Evolutionary conservation across 2,888 invertebrate genomes (phyloP).

Genomic region (Orchestes rusci): DNA sequence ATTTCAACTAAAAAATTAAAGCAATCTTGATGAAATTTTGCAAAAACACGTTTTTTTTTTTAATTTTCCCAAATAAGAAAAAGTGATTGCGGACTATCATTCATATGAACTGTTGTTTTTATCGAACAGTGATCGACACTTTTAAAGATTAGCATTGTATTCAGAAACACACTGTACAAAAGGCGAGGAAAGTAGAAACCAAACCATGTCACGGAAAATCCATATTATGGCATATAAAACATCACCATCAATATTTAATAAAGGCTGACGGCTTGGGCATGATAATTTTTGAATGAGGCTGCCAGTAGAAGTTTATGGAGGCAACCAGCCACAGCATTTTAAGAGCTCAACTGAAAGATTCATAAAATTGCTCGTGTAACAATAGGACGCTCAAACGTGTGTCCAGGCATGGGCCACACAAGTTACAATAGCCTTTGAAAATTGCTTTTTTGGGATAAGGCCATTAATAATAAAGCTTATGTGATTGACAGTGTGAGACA

Average conservation of each 20-base stretch:
- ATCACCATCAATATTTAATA: constrained; percentile 25
- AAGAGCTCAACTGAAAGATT: constrained; percentile 24
- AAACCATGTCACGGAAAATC: constrained; percentile 14
- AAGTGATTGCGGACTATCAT: too few relatives aligned
- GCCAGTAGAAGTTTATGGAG: constrained; percentile 26
- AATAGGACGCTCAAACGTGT: constrained; percentile 24
- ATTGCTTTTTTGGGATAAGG: constrained; percentile 23
- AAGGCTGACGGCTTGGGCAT: constrained; percentile 22
- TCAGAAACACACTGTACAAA: too few relatives aligned
- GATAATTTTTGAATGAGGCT: constrained; percentile 26
- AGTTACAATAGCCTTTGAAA: constrained; percentile 24
- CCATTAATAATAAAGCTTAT: constrained; percentile 25
- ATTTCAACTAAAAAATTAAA: too few relatives aligned
- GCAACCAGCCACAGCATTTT: constrained; percentile 24
- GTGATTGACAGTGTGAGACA: constrained; percentile 25
- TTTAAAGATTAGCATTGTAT: too few relatives aligned
- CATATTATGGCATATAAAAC: constrained; percentile 23
- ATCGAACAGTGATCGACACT: too few relatives aligned
- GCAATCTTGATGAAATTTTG: too few relatives aligned
- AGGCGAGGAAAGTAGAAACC: constrained; percentile 2
- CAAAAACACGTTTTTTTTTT: too few relatives aligned
- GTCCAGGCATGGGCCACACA: constrained; percentile 22
- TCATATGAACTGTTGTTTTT: too few relatives aligned
- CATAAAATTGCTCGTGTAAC: constrained; percentile 25
- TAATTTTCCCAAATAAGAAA: too few relatives aligned